These are phyloP conservation scores for Eupristina koningsbergeri DNA, from an alignment of 1,140 invertebrate genomes.

Conservation along the genomic window DNA sequence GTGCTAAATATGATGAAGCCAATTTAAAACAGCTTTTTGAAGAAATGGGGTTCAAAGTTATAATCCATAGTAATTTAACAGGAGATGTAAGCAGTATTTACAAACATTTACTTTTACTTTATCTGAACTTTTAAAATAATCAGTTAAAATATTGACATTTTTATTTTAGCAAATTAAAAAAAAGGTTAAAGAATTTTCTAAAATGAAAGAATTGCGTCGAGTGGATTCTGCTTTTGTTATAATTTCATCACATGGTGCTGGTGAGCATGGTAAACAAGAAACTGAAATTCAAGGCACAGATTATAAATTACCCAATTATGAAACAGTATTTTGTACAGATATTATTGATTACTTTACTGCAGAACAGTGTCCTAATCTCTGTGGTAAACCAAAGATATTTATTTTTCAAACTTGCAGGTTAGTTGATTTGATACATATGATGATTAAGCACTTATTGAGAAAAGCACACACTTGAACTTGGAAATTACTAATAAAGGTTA, in stretches of 20 bases:
- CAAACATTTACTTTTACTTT: conserved; percentile 10
- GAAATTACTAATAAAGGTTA: not conserved
- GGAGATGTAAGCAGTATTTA: conserved; percentile 60
- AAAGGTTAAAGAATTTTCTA: conserved; percentile 63
- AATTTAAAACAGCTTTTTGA: conserved; percentile 73
- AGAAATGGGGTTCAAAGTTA: conserved; percentile 74
- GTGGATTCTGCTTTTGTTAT: conserved; percentile 76
- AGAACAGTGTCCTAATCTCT: conserved; percentile 75
- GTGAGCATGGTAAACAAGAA: conserved; percentile 61
- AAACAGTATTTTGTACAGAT: conserved; percentile 62
- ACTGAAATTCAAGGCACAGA: conserved; percentile 63
- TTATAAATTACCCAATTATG: conserved; percentile 46
- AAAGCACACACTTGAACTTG: conserved; percentile 24
- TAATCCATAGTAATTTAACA: conserved; percentile 66
- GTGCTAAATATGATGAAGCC: conserved; percentile 72
- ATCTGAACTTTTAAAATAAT: not conserved
- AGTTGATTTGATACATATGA: not conserved
- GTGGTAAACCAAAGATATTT: conserved; percentile 84
- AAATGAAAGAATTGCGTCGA: conserved; percentile 59
- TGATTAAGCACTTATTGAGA: not conserved
- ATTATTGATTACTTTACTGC: conserved; percentile 78
- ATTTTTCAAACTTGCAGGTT: conserved; percentile 84
- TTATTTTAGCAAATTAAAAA: conserved; percentile 66
- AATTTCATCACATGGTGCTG: conserved; percentile 76
- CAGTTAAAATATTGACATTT: conserved; percentile 6